A percentile compares a stretch with the other conserved stretches of the same genome.
Evolutionary conservation across 2,113 vertebrate species (phyloP).

Genomic region (Sturnus vulgaris): DNA sequence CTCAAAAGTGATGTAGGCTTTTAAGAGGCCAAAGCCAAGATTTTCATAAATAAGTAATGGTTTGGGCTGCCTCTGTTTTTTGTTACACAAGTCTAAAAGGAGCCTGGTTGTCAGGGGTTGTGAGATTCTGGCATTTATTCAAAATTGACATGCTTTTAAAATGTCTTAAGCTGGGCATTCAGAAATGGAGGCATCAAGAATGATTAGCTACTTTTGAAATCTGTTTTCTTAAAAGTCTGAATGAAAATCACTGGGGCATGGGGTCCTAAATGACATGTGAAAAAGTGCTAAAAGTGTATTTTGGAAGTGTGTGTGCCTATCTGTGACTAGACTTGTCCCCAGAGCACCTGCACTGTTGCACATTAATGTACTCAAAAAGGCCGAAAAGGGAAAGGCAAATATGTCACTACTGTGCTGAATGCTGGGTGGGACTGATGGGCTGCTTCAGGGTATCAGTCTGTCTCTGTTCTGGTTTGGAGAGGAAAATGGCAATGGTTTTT

Average conservation of each 20-base stretch:
- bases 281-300: slow-evolving; percentile 10
- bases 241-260: neutral
- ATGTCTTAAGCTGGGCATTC: slow-evolving; percentile 7
- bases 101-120: slow-evolving; percentile 12
- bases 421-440: neutral
- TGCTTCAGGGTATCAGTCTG: neutral
- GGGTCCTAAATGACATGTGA: neutral
- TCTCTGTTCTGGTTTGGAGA: neutral
- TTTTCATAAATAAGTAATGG: slow-evolving; percentile 59
- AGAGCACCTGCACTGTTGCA: neutral
- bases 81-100: slow-evolving; percentile 42
- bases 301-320: neutral
- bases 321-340: neutral
- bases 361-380: neutral
- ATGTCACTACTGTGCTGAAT: neutral
- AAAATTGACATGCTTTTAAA: slow-evolving; percentile 48
- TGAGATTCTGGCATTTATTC: slow-evolving; percentile 43
- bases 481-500: neutral
- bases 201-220: slow-evolving; percentile 9
- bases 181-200: slow-evolving; percentile 11
- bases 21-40: slow-evolving; percentile 45
- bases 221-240: neutral
- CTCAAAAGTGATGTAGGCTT: slow-evolving; percentile 59
- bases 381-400: neutral
- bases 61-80: slow-evolving; percentile 41